Percentiles rank a stretch among this genome's conserved stretches.
phyloP scores from a whole-genome alignment of 2,888 invertebrate species.

The Hanleya hanleyi region DNA sequence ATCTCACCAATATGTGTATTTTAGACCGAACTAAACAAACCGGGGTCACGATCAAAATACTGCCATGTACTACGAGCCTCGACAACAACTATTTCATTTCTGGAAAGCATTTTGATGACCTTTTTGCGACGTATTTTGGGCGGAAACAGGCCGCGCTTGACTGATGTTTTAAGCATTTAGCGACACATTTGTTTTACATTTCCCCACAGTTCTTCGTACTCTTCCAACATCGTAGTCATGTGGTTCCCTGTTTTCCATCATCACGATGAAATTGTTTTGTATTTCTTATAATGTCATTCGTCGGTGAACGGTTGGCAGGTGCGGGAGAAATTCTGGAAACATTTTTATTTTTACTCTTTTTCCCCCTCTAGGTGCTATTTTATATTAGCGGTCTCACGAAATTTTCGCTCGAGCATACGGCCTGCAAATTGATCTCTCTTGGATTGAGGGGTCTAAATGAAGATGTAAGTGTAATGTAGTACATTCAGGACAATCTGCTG shows the following conservation, averaged over 20 bases:
- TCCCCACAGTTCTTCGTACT: not conserved
- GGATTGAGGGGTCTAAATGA: too few species aligned
- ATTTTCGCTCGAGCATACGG: too few species aligned
- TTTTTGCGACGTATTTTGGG: not conserved
- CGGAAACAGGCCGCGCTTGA: not conserved
- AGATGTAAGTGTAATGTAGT: too few species aligned
- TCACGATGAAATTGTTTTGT: not conserved
- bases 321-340: too few species aligned
- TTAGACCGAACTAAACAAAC: too few species aligned
- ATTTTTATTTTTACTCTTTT: too few species aligned
- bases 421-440: too few species aligned
- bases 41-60: too few species aligned
- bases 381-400: too few species aligned
- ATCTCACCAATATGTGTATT: too few species aligned
- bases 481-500: too few species aligned
- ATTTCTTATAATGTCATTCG: not conserved
- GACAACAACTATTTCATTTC: not conserved
- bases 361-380: too few species aligned
- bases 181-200: constrained; percentile 7
- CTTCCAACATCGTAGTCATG: not conserved
- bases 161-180: constrained; percentile 8
- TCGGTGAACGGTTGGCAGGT: not conserved
- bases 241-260: not conserved
- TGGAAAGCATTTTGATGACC: constrained; percentile 3
- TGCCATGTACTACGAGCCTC: not conserved